These are phyloP conservation scores for Pentamera pediparva DNA, from an alignment of 53 echinoderm and acorn worm species.

Conservation along the genomic window DNA sequence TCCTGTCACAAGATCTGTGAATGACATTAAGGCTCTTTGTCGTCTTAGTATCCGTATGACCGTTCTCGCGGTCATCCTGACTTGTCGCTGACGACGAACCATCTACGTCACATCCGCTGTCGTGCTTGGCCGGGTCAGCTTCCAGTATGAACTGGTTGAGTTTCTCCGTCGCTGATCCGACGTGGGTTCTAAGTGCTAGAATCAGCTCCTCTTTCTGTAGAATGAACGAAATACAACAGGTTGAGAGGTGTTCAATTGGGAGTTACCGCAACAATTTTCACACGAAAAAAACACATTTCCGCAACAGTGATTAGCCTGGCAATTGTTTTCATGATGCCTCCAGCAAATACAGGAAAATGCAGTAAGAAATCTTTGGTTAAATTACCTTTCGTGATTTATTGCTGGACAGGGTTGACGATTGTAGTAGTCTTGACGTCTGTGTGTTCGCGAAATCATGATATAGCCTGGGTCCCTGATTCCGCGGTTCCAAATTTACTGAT, in stretches of 20 bases:
- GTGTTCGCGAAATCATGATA: too few relatives aligned
- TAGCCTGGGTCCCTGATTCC: too few relatives aligned
- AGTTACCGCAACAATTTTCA: not conserved
- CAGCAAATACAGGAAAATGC: too few relatives aligned
- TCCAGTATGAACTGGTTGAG: constrained; percentile 64
- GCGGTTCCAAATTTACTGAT: too few relatives aligned
- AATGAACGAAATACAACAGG: not conserved
- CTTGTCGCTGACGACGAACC: constrained; percentile 86
- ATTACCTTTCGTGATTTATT: too few relatives aligned
- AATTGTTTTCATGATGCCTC: too few relatives aligned
- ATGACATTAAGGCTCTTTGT: not conserved
- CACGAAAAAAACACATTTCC: too few relatives aligned
- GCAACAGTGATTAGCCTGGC: too few relatives aligned
- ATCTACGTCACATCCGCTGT: constrained; percentile 97
- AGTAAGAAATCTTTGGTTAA: too few relatives aligned
- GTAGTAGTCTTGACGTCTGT: too few relatives aligned
- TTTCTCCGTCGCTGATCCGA: constrained; percentile 81
- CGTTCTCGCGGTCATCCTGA: constrained; percentile 27
- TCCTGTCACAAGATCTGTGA: not conserved
- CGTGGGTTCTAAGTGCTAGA: constrained; percentile 75
- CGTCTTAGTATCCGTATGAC: not conserved
- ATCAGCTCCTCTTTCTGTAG: constrained; percentile 89
- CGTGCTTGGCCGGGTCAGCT: constrained; percentile 51
- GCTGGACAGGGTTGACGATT: too few relatives aligned
- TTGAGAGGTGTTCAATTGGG: not conserved